Evolutionary conservation across 2,113 vertebrate genomes (phyloP), one percentile per base, ranked within the genome.

Genomic region (Sapayoa aenigma): DNA sequence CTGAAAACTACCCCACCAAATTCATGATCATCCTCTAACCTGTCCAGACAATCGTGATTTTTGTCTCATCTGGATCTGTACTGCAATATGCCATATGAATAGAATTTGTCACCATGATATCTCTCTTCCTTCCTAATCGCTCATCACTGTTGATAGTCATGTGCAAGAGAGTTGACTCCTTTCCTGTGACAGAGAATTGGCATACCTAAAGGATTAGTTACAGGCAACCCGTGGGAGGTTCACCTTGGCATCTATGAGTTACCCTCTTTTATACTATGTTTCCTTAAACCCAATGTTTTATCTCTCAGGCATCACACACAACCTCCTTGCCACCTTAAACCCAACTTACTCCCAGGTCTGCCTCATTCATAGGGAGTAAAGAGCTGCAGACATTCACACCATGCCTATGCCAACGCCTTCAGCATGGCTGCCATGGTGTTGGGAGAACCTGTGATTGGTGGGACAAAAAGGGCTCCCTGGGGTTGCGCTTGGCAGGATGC

Each of bases 91-190:
- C 83, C 87, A 67, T 17, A 30, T 13, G 52, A 89, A 35, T 35
- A 41, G 0, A 3, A n/a, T 20, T 84, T 77, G 79, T 92, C 83
- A 75, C 20, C 0, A 0, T 74, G 86, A 97, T 59, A 87, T 52
- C 24, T 88, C 72, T 69, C 85, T 96, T 95, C 88, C 92, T 96
- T 94, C 88, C 73, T 92, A 37, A 86, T 84, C 83, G 81, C 44
- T 92, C 3, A 0, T 75, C 47, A 23, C 84, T 5, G 1, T 3
- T 63, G 71, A 74, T 0, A 1, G 60, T n/a, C 8, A 8, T 5
- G 3, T 4, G 31, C 47, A 81, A 44, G 27, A 73, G 12, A 71
- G 37, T 84, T 84, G 85, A 92, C 79, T 93, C 68, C 60, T 78
- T 86, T 90, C 85, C 90, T 92, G 60, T 63, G 52, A 47, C 4